Base-by-base conservation (phyloP, 2,113 vertebrate species). In the Amblyopsis rosae region DNA sequence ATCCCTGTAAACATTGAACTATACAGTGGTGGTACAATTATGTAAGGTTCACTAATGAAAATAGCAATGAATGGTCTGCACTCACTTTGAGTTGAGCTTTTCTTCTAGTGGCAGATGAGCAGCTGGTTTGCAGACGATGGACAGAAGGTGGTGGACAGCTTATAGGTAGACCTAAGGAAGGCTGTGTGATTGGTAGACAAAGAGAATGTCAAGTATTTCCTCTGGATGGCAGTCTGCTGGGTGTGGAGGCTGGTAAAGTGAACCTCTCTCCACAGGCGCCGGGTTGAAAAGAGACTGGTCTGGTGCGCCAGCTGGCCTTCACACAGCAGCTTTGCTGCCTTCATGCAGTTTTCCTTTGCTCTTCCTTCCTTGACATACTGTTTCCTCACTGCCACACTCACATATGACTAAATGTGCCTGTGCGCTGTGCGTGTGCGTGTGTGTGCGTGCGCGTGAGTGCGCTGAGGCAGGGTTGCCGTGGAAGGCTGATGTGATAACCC, bases 351-450 rank as follows among this genome's bases (percentile, higher is more conserved):
- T 81, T 83, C 35, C 35, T 87, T 80, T 61, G 73, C 51, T 72
- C 80, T 89, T 90, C 81, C 86, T 89, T 87, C 76, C 78, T 86
- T 90, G 82, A 82, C 79, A 86, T 82, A 66, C 84, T 86, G 88
- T 73, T 91, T 91, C 89, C 89, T 90, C 81, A 58, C 80, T 81
- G 86, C 74, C 54, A 78, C 74, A 67, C 57, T 82, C 73, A 76
- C 77, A 87, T 87, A 71, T 65, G 77, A 83, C 64, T 72, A 55
- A 75, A 71, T 86, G 89, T 83, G 71, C 12, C 51, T 75, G 35
- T 0, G 15, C 12, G 53, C 26, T 26, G 26, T 50, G 63, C 48
- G 77, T 55, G 82, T 33, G 55, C 50, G 56, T 33, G 50, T 56
- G 64, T 55, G 50, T 41, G 53, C 60, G 58, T 17, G 45, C 11